Evolutionary conservation across 2,888 invertebrate genomes (phyloP).

Genomic region (Melieria omissa): DNA sequence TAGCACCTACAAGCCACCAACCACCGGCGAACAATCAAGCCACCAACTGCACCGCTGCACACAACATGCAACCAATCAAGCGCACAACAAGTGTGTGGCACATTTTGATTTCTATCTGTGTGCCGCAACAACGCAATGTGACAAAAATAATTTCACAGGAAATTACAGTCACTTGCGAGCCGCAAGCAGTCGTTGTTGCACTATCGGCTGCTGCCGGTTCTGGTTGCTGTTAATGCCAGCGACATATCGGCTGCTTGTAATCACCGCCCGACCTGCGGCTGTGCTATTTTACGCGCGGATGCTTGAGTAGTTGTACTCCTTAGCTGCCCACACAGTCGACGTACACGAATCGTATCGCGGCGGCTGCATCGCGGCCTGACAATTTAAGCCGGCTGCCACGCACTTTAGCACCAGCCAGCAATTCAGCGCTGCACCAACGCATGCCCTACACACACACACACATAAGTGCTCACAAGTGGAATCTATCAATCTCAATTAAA

Average conservation of each 20-base stretch:
- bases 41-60: background rate
- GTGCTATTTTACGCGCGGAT: too few relatives aligned
- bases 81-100: conserved; percentile 20
- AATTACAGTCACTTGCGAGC: conserved; percentile 24
- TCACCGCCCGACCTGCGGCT: too few relatives aligned
- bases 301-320: too few relatives aligned
- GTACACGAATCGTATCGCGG: too few relatives aligned
- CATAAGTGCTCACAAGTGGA: conserved; percentile 10
- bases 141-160: conserved; percentile 31
- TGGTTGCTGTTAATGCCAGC: too few relatives aligned
- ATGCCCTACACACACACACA: background rate
- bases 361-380: too few relatives aligned
- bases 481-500: conserved; percentile 42
- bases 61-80: background rate
- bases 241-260: too few relatives aligned
- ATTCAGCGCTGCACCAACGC: background rate
- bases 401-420: background rate
- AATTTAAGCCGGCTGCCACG: background rate
- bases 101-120: conserved; percentile 12
- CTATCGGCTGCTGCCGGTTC: too few relatives aligned
- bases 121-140: conserved; percentile 9
- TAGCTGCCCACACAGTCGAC: too few relatives aligned
- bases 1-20: conserved; percentile 14
- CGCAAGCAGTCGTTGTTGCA: background rate
- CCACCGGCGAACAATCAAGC: background rate